Percentiles rank a stretch among this genome's conserved stretches.
Evolutionary conservation across 2,797 vertebrate species (phyloP).

Genomic region (Poeciliopsis gracilis): DNA sequence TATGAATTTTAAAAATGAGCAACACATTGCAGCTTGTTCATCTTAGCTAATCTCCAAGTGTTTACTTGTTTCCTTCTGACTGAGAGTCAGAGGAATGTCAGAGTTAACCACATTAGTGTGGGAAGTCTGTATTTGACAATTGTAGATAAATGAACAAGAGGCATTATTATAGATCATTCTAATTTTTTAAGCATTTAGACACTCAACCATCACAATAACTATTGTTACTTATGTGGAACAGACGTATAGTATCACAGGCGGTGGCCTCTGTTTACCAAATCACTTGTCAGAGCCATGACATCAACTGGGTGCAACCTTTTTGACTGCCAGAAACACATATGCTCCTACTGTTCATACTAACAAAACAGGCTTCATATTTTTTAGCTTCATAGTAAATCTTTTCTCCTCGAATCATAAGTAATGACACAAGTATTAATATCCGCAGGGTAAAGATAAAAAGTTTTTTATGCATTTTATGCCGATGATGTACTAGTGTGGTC

Average conservation of each 20-base stretch:
- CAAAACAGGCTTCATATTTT: conserved; percentile 51
- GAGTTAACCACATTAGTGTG: conserved; percentile 27
- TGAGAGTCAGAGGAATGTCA: conserved; percentile 20
- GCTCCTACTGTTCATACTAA: conserved; percentile 69
- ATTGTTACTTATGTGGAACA: conserved; percentile 47
- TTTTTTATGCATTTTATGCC: not conserved
- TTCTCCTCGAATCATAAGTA: conserved; percentile 11
- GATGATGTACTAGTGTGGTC: not conserved
- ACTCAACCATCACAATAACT: conserved; percentile 28
- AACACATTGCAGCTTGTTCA: conserved; percentile 9
- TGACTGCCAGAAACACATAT: conserved; percentile 66
- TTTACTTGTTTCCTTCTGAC: conserved; percentile 13
- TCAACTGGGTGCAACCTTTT: conserved; percentile 73
- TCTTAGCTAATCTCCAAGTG: conserved; percentile 9
- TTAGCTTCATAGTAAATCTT: conserved; percentile 34
- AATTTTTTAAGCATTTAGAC: conserved; percentile 23
- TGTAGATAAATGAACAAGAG: conserved; percentile 29
- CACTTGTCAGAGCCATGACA: conserved; percentile 61
- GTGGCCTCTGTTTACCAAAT: conserved; percentile 45
- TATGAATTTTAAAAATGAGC: conserved; percentile 19
- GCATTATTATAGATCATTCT: conserved; percentile 27
- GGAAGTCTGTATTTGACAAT: conserved; percentile 35
- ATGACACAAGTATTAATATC: not conserved
- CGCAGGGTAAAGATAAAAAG: not conserved
- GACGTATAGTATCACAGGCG: conserved; percentile 48